Evolutionary conservation across 2,888 invertebrate genomes (phyloP).

Genomic region (Melipona beecheii): DNA sequence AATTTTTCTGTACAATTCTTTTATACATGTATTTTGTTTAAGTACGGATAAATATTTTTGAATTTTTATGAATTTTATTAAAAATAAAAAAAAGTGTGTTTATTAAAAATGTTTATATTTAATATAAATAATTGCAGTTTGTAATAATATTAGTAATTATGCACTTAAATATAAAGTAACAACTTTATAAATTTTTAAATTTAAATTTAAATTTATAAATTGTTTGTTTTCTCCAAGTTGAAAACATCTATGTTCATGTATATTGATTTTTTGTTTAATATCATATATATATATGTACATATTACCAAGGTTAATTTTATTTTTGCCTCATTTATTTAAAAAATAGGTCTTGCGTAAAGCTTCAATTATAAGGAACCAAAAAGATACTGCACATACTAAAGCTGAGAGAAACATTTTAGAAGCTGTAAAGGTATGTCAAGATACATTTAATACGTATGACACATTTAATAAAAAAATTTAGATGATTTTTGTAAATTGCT

Average conservation of each 20-base stretch:
- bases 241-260: not conserved
- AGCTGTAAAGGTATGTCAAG: conserved; percentile 85
- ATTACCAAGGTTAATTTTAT: not conserved
- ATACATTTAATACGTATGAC: no score
- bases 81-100: not conserved
- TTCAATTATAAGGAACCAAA: conserved; percentile 90
- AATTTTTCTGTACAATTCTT: conserved; percentile 8
- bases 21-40: not conserved
- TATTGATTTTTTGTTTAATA: not conserved
- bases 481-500: conserved; percentile 15
- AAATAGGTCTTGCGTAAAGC: conserved; percentile 87
- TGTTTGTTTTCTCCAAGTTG: not conserved
- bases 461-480: not conserved
- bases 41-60: not conserved
- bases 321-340: conserved; percentile 11
- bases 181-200: not conserved
- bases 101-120: not conserved
- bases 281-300: not conserved
- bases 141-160: not conserved
- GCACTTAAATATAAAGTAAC: conserved; percentile 4
- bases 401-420: conserved; percentile 92
- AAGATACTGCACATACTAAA: conserved; percentile 92
- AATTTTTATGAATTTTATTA: not conserved
- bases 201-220: not conserved
- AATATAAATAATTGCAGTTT: not conserved